Base-by-base conservation (phyloP, 2,113 vertebrate species). In the Ariopsis seemanni region DNA sequence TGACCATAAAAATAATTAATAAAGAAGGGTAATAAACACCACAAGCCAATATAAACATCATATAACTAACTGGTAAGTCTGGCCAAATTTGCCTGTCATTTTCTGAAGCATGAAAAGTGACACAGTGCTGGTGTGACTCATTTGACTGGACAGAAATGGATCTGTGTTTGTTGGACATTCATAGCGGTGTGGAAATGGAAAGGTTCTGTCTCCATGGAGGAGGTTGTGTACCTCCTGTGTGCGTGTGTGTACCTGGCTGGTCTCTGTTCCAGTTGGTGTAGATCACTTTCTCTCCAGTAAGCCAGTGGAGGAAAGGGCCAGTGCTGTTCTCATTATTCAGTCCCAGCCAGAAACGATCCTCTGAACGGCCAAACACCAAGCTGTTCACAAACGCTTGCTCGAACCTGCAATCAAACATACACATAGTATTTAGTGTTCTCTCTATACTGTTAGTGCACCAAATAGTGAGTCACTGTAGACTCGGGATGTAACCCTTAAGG, bases 201-300 rank as follows among this genome's bases (percentile, higher is more conserved):
- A 62, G 15, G 1, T 63, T 85, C 34, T 48, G 57, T 81, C 75
- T 69, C 48, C 10, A 11, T 81, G 5, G 42, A 42, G 42, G 42
- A n/a, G 10, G 34, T 25, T 55, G 74, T 77, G 42, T 48, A n/a
- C 15, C 5, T 50, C 14, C 14, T 71, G n/a, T 58, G 5, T 85
- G 72, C 52, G 34, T 85, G n/a, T 82, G 9, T 83, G 20, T 81
- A 98, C 98, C 96, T 6, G 98, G 98, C 90, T 99, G 96, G 94
- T 98, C 96, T 12, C 97, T 94, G 90, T 99, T 99, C 98, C 98
- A 99, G 95, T 99, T 97, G 63, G 97, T 98, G 90, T 96, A 99
- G 42, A 90, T 93, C 79, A 99, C 97, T 65, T 96, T 94, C 0
- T 98, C 97, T 0, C 96, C 96, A 0, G 95, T 97, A 90, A 98